These are phyloP conservation scores for Tipula helvola DNA, from an alignment of 2,888 invertebrate species.

Conservation along the genomic window DNA sequence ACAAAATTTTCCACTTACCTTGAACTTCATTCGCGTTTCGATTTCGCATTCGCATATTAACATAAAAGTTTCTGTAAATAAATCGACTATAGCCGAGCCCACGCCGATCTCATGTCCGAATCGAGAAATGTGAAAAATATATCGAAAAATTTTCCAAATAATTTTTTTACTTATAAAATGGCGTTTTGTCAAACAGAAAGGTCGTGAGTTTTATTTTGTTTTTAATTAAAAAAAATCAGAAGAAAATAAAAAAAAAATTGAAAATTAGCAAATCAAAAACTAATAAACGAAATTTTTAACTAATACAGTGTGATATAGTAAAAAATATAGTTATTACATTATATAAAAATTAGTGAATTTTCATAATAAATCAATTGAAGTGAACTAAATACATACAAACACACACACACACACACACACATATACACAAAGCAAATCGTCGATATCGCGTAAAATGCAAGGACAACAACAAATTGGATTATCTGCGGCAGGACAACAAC, in stretches of 20 bases:
- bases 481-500: neutral
- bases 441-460: constrained; percentile 8
- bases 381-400: neutral
- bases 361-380: neutral
- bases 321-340: neutral
- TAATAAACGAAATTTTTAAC: neutral
- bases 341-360: neutral
- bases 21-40: neutral
- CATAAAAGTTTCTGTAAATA: neutral
- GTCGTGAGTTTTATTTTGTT: neutral
- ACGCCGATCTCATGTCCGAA: neutral
- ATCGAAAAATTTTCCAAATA: neutral
- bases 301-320: neutral
- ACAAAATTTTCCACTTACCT: neutral
- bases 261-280: neutral
- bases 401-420: neutral
- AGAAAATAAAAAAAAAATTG: neutral
- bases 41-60: neutral
- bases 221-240: neutral
- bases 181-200: neutral
- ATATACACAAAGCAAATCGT: neutral
- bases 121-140: neutral
- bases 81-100: neutral
- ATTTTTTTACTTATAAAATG: constrained; percentile 6
- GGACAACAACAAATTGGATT: constrained; percentile 11